Conservation (phyloP, 2,113 vertebrate genomes). For the Phycodurus eques region DNA sequence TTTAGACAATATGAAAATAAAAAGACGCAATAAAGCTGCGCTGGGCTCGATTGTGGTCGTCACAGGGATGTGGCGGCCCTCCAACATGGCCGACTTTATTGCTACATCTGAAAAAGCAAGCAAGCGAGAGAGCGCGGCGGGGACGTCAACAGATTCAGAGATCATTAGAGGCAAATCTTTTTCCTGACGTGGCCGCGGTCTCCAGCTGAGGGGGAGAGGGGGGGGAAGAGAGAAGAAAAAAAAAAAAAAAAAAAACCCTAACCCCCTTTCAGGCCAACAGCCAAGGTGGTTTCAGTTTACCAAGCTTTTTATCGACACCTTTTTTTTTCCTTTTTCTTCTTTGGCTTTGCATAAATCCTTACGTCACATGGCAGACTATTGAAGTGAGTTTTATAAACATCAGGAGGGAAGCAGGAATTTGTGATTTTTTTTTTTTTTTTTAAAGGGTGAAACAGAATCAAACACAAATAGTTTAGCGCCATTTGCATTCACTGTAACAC, state of each 20-base stretch:
- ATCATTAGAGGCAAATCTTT: slow-evolving; percentile 47
- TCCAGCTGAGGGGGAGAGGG: slow-evolving; percentile 24
- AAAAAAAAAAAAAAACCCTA: slow-evolving; percentile 4
- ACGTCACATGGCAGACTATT: slow-evolving; percentile 32
- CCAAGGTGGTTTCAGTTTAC: slow-evolving; percentile 11
- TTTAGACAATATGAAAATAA: slow-evolving; percentile 73
- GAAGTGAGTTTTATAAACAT: slow-evolving; percentile 38
- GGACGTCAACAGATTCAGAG: slow-evolving; percentile 58
- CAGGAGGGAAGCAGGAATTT: slow-evolving; percentile 4
- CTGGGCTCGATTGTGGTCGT: slow-evolving; percentile 67
- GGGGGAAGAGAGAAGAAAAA: neutral
- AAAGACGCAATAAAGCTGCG: slow-evolving; percentile 62
- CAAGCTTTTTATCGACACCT: slow-evolving; percentile 18
- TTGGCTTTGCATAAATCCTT: slow-evolving; percentile 36
- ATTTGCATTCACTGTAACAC: slow-evolving; percentile 29
- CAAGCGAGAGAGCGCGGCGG: slow-evolving; percentile 35
- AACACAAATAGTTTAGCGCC: slow-evolving; percentile 35
- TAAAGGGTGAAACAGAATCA: slow-evolving; percentile 32
- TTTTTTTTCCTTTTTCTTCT: slow-evolving; percentile 1
- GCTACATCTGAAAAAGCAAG: slow-evolving; percentile 59
- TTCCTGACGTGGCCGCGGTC: slow-evolving; percentile 48
- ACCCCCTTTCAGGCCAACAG: slow-evolving; percentile 20
- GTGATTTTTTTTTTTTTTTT: slow-evolving; percentile 9
- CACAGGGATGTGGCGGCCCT: slow-evolving; percentile 59
- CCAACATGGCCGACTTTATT: slow-evolving; percentile 58